These are phyloP conservation scores for Hirtodrosophila alboralis DNA, from an alignment of 2,888 invertebrate genomes.

Conservation along the genomic window DNA sequence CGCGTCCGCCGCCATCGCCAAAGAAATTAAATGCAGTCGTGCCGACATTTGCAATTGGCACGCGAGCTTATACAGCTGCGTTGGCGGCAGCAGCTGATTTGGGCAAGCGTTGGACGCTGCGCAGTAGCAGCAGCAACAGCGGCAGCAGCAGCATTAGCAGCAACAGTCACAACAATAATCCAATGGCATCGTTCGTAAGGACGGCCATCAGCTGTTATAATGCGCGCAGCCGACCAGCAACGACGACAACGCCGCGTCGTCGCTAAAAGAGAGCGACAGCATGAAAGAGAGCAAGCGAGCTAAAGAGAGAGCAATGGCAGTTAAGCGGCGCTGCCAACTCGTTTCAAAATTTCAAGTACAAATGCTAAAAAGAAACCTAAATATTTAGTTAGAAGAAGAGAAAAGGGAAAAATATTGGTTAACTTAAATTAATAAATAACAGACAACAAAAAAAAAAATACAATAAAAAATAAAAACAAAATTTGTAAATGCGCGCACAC, in stretches of 20 bases:
- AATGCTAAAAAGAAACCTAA: constrained; percentile 37
- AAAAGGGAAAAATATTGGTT: constrained; percentile 16
- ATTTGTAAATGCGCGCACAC: constrained; percentile 20
- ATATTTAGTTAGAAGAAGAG: constrained; percentile 28
- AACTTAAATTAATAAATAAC: constrained; percentile 21
- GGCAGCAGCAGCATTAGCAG: constrained; percentile 4
- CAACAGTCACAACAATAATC: constrained; percentile 16
- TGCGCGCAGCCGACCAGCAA: constrained; percentile 41
- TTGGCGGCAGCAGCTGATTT: constrained; percentile 60
- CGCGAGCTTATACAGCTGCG: constrained; percentile 65
- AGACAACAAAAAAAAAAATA: too few relatives aligned
- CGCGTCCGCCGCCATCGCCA: constrained; percentile 77
- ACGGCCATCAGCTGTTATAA: constrained; percentile 62
- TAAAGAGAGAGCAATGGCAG: background rate
- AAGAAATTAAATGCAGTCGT: constrained; percentile 71
- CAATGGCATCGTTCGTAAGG: constrained; percentile 49
- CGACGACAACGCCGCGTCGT: constrained; percentile 33
- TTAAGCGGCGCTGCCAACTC: constrained; percentile 33
- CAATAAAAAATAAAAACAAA: too few relatives aligned
- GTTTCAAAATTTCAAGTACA: constrained; percentile 60
- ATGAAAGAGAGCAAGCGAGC: constrained; percentile 2
- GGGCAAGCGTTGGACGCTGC: constrained; percentile 67
- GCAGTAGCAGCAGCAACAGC: constrained; percentile 48
- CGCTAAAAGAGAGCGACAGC: constrained; percentile 18
- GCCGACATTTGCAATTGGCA: constrained; percentile 73